A percentile compares a stretch with the other conserved stretches of the same genome.
phyloP scores from a whole-genome alignment of 2,797 vertebrate genomes.

The Scyliorhinus canicula region DNA sequence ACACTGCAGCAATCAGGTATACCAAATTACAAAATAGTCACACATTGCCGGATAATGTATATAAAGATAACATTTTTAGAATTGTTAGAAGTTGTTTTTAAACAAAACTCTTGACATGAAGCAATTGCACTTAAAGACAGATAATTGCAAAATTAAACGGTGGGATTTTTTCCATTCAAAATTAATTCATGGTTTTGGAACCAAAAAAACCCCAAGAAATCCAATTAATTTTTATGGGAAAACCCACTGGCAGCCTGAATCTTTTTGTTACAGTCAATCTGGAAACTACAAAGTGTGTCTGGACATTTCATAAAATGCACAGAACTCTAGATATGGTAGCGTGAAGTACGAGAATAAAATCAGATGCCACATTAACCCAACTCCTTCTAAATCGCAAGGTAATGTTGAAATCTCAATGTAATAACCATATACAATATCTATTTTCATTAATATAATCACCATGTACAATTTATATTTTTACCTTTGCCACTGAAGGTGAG shows the following conservation, averaged over 20 bases:
- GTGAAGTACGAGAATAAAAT: not conserved
- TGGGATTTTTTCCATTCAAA: not conserved
- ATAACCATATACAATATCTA: too few species aligned
- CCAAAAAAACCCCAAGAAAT: too few species aligned
- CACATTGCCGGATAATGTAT: not conserved
- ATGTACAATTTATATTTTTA: not conserved
- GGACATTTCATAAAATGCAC: not conserved
- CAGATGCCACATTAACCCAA: not conserved
- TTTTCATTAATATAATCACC: not conserved
- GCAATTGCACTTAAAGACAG: not conserved
- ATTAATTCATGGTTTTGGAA: not conserved
- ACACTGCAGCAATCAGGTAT: not conserved
- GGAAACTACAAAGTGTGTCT: not conserved
- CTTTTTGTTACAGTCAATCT: not conserved
- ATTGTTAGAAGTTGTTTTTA: not conserved
- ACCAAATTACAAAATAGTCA: not conserved
- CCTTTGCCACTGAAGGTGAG: not conserved
- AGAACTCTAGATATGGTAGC: not conserved
- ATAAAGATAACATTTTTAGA: not conserved
- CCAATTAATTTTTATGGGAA: too few species aligned
- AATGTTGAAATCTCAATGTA: not conserved
- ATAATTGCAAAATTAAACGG: not conserved
- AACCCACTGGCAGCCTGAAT: not conserved
- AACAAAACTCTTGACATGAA: not conserved
- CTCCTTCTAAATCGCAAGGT: not conserved